Base-by-base conservation (phyloP, 2,888 invertebrate genomes). In the Napeogenes inachia region DNA sequence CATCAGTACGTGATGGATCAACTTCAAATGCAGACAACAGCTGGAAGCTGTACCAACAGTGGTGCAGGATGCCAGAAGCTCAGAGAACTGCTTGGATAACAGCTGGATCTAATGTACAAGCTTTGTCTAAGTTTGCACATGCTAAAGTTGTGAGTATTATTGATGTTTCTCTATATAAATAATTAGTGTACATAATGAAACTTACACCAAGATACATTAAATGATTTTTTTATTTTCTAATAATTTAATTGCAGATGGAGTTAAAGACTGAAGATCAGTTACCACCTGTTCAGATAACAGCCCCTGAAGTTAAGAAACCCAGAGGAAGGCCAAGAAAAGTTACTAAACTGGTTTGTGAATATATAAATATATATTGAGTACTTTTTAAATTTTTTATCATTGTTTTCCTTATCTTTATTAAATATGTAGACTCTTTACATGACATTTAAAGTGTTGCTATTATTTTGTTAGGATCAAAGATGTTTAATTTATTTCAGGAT, bases 31-130 rank as follows among this genome's bases (percentile, higher is more conserved):
- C 91, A 0, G 91, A 92, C 70, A 93, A 93, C 73, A 94, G 95
- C 5, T 96, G 96, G 96, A 93, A 94, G 67, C 86, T 96, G 10
- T 96, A 96, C 80, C 95, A 96, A 78, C 93, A 94, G 71, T 96
- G 96, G 96, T 94, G 95, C 69, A 94, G 95, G 75, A 93, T 96
- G 92, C 93, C 95, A 0, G 93, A 94, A 63, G 91, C 92, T 13
- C 92, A 95, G 59, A 92, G 95, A 60, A 94, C 94, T 56, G 92
- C 94, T 0, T 96, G 96, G 96, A 93, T 96, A 63, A 92, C 94
- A 0, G 96, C 96, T 2, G 96, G 96, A 0, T 92, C 93, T 72
- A 94, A 94, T 69, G 94, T 96, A 71, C 95, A 95, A 79, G 92
- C 93, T 0, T 92, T 94, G 73, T 93, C 93, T 53, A 93, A 93